These are phyloP conservation scores for Frieseomelitta varia DNA, from an alignment of 1,140 invertebrate genomes.

Conservation along the genomic window DNA sequence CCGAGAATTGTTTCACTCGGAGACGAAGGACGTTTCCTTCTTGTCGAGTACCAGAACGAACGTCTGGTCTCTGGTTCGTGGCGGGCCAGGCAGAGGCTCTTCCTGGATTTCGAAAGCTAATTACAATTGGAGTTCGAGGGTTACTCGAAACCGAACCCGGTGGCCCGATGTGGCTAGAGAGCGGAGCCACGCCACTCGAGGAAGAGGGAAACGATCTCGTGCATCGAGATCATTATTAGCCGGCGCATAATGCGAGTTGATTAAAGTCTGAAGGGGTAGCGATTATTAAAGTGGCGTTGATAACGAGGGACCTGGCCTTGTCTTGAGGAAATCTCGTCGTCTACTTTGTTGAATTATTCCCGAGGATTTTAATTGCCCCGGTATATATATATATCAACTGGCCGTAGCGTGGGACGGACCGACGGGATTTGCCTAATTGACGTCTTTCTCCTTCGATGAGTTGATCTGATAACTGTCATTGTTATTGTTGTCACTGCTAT, in stretches of 20 bases:
- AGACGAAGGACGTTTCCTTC: conserved; percentile 18
- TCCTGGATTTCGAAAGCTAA: conserved; percentile 33
- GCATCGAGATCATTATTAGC: conserved; percentile 32
- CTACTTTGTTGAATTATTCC: conserved; percentile 34
- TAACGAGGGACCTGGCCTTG: conserved; percentile 10
- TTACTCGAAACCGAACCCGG: conserved; percentile 4
- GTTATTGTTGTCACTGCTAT: background rate
- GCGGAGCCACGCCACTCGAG: background rate
- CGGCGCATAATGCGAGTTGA: conserved; percentile 27
- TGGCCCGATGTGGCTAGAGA: background rate
- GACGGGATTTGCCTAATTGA: conserved; percentile 23
- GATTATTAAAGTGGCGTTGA: conserved; percentile 11
- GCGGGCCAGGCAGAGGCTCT: background rate
- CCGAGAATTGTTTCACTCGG: conserved; percentile 10
- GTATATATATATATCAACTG: no score
- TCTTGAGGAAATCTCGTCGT: conserved; percentile 8
- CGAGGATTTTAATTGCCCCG: background rate
- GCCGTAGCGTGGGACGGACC: background rate
- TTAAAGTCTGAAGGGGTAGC: conserved; percentile 6
- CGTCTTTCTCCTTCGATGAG: background rate
- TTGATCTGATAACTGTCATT: background rate
- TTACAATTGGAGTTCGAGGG: conserved; percentile 24
- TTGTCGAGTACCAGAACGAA: background rate
- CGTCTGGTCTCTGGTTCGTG: no score
- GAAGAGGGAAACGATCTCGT: no score